Conservation (phyloP, 2,888 invertebrate genomes). For the Stramonita haemastoma region DNA sequence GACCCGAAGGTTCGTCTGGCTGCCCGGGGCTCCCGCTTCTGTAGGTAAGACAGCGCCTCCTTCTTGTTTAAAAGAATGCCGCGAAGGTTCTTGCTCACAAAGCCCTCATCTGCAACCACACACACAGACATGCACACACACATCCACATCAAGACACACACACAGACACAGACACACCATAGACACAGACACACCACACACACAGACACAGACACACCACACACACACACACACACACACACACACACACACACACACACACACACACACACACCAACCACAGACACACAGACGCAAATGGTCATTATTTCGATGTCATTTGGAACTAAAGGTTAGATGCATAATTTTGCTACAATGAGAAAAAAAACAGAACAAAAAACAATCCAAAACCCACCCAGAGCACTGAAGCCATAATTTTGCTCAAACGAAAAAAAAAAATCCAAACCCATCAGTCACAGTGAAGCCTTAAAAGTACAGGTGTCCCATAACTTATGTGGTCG, state of each 20-base stretch:
- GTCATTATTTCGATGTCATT: no score
- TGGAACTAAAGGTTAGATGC: no score
- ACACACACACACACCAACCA: neutral
- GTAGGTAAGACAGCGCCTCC: slow-evolving; percentile 35
- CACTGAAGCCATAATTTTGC: no score
- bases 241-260: slow-evolving; percentile 15
- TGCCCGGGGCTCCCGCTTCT: neutral
- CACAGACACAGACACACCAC: slow-evolving; percentile 16
- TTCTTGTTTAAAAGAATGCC: slow-evolving; percentile 28
- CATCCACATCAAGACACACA: neutral
- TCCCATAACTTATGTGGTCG: no score
- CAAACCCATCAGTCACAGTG: no score
- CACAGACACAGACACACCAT: neutral
- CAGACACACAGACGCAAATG: neutral
- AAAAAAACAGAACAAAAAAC: no score
- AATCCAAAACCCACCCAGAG: no score
- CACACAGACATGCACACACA: neutral
- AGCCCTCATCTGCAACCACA: neutral
- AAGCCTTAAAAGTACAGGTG: no score
- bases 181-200: neutral
- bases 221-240: slow-evolving; percentile 29
- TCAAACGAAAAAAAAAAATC: no score
- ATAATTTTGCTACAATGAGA: no score
- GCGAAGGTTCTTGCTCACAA: slow-evolving; percentile 3
- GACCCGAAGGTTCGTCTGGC: slow-evolving; percentile 11